Percentiles rank a stretch among this genome's conserved stretches.
These are phyloP conservation scores for Eulemur coronatus DNA, from an alignment of 2,797 vertebrate species.

Conservation along the genomic window DNA sequence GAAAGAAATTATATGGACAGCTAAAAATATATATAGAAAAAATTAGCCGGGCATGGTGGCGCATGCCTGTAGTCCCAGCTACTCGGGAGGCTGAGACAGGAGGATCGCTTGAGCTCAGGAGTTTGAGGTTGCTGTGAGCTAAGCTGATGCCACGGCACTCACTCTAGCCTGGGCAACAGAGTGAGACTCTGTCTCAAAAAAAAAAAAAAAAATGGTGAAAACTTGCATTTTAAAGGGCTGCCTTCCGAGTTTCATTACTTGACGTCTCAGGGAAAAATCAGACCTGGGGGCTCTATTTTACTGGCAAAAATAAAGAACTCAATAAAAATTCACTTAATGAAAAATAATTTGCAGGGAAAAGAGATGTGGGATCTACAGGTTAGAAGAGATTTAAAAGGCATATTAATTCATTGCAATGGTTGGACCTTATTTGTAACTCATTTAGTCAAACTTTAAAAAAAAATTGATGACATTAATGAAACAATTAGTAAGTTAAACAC, in stretches of 20 bases:
- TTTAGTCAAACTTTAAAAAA: not conserved
- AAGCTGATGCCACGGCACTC: too few relatives aligned
- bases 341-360: not conserved
- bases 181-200: too few relatives aligned
- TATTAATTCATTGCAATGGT: not conserved
- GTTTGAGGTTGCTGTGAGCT: too few relatives aligned
- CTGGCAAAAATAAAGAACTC: not conserved
- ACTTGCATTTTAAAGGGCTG: not conserved
- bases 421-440: not conserved
- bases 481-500: not conserved
- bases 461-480: not conserved
- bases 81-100: too few relatives aligned
- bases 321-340: not conserved
- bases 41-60: too few relatives aligned
- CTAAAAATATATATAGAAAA: too few relatives aligned
- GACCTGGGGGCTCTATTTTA: not conserved
- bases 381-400: not conserved
- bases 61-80: too few relatives aligned
- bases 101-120: too few relatives aligned
- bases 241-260: not conserved
- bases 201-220: too few relatives aligned
- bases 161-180: too few relatives aligned
- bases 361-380: not conserved
- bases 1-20: too few relatives aligned
- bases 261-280: not conserved